These are phyloP conservation scores for Microcebus lehilahytsara DNA, from an alignment of 2,113 vertebrate species.

Conservation along the genomic window DNA sequence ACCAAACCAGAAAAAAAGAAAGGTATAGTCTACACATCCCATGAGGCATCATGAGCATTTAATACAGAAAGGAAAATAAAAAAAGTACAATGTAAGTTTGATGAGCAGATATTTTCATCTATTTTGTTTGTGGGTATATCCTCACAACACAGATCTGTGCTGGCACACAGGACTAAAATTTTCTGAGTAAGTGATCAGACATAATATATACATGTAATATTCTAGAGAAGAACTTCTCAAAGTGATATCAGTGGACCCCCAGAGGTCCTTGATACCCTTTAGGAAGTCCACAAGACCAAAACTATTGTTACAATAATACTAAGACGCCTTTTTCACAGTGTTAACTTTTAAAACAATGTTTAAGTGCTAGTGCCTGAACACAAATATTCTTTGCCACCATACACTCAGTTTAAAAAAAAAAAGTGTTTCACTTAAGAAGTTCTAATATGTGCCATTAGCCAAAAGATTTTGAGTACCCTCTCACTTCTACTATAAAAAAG, in stretches of 20 bases:
- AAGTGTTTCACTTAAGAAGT: background rate
- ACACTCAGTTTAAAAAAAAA: background rate
- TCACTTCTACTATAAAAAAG: constrained; percentile 26
- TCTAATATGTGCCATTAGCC: background rate
- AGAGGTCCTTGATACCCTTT: background rate
- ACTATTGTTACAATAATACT: background rate
- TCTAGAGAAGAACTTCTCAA: background rate
- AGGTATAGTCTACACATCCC: background rate
- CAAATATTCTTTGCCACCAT: background rate
- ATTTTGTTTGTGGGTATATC: background rate
- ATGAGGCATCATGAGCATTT: background rate
- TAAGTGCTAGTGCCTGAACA: background rate
- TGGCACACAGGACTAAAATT: background rate
- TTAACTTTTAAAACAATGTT: background rate
- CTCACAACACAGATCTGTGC: background rate
- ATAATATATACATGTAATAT: background rate
- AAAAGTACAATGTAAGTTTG: background rate
- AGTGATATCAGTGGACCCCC: background rate
- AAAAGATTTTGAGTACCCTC: background rate
- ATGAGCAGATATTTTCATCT: background rate
- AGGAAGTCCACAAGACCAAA: background rate
- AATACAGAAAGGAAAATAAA: background rate
- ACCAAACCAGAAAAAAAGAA: background rate
- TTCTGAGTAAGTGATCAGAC: background rate
- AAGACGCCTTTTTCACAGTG: background rate